Percentiles rank a stretch among this genome's conserved stretches.
These are phyloP conservation scores for Anadara kagoshimensis DNA, from an alignment of 1,140 invertebrate species.

Conservation along the genomic window DNA sequence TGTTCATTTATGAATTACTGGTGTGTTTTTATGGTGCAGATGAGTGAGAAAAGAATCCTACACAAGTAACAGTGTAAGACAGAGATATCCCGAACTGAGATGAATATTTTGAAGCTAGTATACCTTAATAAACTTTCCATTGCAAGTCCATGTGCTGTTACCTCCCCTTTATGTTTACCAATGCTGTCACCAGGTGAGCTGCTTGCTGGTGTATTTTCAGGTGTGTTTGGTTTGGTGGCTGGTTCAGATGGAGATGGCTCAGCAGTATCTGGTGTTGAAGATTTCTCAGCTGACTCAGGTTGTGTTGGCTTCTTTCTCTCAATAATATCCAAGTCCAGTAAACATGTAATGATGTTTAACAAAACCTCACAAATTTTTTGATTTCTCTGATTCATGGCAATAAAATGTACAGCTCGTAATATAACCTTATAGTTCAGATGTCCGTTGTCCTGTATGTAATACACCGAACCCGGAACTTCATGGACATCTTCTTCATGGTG, in stretches of 20 bases:
- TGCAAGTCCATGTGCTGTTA: constrained; percentile 73
- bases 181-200: neutral
- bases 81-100: too few relatives aligned
- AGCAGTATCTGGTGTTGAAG: constrained; percentile 12
- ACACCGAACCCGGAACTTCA: constrained; percentile 84
- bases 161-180: constrained; percentile 39
- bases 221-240: too few relatives aligned
- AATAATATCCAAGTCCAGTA: constrained; percentile 90
- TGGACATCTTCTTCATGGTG: constrained; percentile 80
- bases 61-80: too few relatives aligned
- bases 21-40: too few relatives aligned
- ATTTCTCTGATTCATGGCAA: constrained; percentile 86
- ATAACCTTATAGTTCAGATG: constrained; percentile 94
- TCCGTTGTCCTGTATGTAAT: constrained; percentile 96
- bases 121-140: constrained; percentile 77
- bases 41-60: too few relatives aligned
- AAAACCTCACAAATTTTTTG: constrained; percentile 92
- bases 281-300: constrained; percentile 7
- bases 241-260: neutral
- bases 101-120: too few relatives aligned
- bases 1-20: too few relatives aligned
- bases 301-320: constrained; percentile 56
- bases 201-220: too few relatives aligned
- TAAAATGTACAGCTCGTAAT: constrained; percentile 88
- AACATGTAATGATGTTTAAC: constrained; percentile 89